phyloP scores from a whole-genome alignment of 1,140 invertebrate genomes.

The Argopecten irradians region DNA sequence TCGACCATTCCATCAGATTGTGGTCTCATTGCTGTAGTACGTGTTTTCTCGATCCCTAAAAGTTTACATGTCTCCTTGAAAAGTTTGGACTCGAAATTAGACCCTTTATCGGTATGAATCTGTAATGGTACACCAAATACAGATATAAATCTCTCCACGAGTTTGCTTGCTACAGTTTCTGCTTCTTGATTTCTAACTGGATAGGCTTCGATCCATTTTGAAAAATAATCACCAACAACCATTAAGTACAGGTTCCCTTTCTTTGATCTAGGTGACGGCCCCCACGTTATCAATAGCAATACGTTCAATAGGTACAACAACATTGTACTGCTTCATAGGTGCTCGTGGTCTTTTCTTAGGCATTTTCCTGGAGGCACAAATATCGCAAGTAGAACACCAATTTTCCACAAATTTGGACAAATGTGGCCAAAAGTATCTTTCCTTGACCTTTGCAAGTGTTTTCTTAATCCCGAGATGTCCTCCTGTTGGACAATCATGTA shows the following conservation, averaged over 20 bases:
- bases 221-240: conserved; percentile 33
- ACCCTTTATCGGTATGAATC: conserved; percentile 38
- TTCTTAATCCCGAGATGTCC: conserved; percentile 38
- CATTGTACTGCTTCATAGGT: conserved; percentile 24
- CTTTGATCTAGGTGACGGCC: neutral
- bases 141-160: conserved; percentile 17
- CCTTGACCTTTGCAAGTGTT: conserved; percentile 35
- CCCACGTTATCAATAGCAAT: conserved; percentile 31
- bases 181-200: conserved; percentile 22
- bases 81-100: neutral
- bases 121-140: conserved; percentile 32
- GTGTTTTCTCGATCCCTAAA: conserved; percentile 36
- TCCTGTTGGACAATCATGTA: conserved; percentile 29
- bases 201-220: neutral
- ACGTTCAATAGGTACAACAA: conserved; percentile 25
- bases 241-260: conserved; percentile 36
- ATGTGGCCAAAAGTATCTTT: conserved; percentile 36
- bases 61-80: conserved; percentile 20
- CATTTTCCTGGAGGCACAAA: neutral
- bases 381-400: conserved; percentile 32
- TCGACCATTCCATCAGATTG: conserved; percentile 46
- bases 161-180: neutral
- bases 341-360: neutral
- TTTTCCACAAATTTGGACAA: conserved; percentile 6
- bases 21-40: conserved; percentile 40